These are phyloP conservation scores for Apamea anceps DNA, from an alignment of 2,888 invertebrate species.

Conservation along the genomic window DNA sequence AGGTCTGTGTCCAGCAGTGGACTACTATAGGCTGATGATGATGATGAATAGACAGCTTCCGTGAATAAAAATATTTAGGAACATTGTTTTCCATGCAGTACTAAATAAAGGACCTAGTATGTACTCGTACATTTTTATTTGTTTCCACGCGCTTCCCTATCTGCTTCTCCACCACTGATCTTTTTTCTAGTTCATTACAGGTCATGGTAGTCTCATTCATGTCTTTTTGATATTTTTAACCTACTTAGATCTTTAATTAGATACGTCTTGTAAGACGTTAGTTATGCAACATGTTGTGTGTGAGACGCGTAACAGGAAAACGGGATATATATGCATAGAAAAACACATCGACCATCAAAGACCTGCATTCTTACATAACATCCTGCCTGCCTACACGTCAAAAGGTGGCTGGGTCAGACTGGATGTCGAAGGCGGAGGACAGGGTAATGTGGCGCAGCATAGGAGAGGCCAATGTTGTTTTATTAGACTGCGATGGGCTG, in stretches of 20 bases:
- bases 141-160: not conserved
- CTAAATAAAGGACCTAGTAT: not conserved
- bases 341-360: not conserved
- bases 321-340: not conserved
- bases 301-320: not conserved
- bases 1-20: too few relatives aligned
- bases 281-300: not conserved
- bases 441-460: not conserved
- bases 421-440: not conserved
- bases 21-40: too few relatives aligned
- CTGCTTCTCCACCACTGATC: constrained; percentile 1
- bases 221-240: not conserved
- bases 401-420: not conserved
- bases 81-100: not conserved
- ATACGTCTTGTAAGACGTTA: not conserved
- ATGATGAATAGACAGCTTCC: constrained; percentile 4
- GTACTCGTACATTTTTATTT: too few relatives aligned
- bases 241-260: not conserved
- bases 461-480: not conserved
- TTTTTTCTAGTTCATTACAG: not conserved
- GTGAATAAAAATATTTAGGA: not conserved
- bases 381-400: not conserved
- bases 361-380: not conserved
- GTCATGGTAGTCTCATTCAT: constrained; percentile 3
- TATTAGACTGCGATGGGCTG: not conserved